Evolutionary conservation across 1,140 invertebrate species (phyloP).

Genomic region (Formica exsecta): DNA sequence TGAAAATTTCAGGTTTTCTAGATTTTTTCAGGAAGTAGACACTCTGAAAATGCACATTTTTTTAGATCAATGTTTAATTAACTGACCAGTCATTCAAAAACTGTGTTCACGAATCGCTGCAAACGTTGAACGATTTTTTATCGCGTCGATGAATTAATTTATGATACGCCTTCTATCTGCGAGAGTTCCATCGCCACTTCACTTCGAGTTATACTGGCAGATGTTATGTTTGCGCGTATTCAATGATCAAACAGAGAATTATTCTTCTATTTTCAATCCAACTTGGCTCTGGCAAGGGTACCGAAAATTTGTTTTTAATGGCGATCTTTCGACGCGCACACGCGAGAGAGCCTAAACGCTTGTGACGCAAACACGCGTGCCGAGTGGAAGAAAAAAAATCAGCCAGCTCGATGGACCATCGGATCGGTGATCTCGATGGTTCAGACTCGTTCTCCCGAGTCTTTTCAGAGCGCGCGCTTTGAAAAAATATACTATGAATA

Average conservation of each 20-base stretch:
- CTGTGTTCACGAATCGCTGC: background rate
- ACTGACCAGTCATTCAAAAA: background rate
- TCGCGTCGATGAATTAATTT: slow-evolving; percentile 35
- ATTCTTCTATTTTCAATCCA: slow-evolving; percentile 63
- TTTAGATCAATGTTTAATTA: background rate
- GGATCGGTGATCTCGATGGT: slow-evolving; percentile 14
- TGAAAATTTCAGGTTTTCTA: no score
- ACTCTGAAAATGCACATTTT: background rate
- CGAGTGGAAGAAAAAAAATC: slow-evolving; percentile 28
- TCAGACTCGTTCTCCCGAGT: slow-evolving; percentile 30
- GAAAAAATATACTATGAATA: slow-evolving; percentile 51
- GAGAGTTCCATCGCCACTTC: slow-evolving; percentile 21
- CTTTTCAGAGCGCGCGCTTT: slow-evolving; percentile 1
- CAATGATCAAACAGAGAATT: slow-evolving; percentile 56
- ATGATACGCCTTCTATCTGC: background rate
- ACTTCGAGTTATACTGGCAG: background rate
- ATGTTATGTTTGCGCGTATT: slow-evolving; percentile 19
- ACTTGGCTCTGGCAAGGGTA: slow-evolving; percentile 31
- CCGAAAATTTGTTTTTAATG: slow-evolving; percentile 68
- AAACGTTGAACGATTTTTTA: background rate
- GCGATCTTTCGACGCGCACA: background rate
- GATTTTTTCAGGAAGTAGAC: no score
- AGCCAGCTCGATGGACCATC: slow-evolving; percentile 13
- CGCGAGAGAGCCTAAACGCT: background rate
- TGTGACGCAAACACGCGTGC: slow-evolving; percentile 23